Evolutionary conservation across 2,113 vertebrate genomes (phyloP), one percentile per base, ranked within the genome.

Genomic region (Stigmatopora nigra): DNA sequence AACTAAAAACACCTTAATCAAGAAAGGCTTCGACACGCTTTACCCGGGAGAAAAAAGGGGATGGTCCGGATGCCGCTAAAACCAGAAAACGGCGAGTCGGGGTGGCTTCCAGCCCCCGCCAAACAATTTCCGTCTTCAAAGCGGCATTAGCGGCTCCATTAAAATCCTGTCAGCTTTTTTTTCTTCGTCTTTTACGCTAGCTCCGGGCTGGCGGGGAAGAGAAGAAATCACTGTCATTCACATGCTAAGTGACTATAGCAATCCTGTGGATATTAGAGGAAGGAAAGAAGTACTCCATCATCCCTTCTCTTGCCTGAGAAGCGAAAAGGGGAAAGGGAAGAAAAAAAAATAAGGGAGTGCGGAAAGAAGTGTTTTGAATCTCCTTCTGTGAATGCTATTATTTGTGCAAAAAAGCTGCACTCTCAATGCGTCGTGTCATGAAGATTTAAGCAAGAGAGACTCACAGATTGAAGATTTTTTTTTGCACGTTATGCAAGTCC

Each of bases 121-220:
- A 79, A 56, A 80, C 80, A 80, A 76, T 88, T 78, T 79, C 73
- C 64, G 46, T 70, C 82, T 86, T 86, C 82, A 87, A 88, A 87
- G 83, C 79, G 62, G 80, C 79, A 88, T 90, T 88, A 90, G 82
- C 74, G 72, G 73, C 84, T 85, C 88, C 82, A 89, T 90, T 90
- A 88, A 86, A 90, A 87, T 85, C 85, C 86, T 78, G 84, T 87
- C 87, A 81, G 62, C 78, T 69, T 64, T 71, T 67, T 77, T 75
- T 22, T 15, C 13, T 22, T 2, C 17, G 1, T 12, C 70, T 70
- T 82, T 75, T 77, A 76, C 75, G 72, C 78, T 71, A 72, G 75
- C 78, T 78, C 69, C 68, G 65, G 60, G 77, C 77, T 82, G 82
- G 69, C 72, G 76, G 71, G 65, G 72, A 45, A 80, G 64, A 78